Evolutionary conservation across 2,888 invertebrate genomes (phyloP), one percentile per base, ranked within the genome.

Genomic region (Lasioglossum pauxillum): DNA sequence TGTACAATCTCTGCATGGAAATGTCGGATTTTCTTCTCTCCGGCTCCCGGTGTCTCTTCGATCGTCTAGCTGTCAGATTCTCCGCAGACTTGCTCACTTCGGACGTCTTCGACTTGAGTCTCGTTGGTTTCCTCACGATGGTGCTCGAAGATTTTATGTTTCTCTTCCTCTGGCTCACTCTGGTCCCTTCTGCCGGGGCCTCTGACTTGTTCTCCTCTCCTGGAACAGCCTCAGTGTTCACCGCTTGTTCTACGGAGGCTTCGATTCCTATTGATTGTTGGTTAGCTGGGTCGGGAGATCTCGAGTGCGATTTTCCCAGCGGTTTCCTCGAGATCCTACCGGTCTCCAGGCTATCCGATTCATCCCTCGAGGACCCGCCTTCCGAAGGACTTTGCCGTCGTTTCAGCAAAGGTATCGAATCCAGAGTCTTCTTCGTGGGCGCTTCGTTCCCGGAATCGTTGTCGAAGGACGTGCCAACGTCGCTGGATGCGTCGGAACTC

Each of bases 61-160:
- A 91, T 41, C 90, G 91, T 46, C 83, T 90, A 0, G 35, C 78
- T 19, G 84, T 88, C 31, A 95, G 75, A 85, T 93, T 94, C 72
- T 95, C 95, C 0, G 92, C 94, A 0, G 95, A 95, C 75, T 92
- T 95, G 78, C 94, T 93, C 38, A 93, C 90, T 72, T 93, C 94
- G 2, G 92, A 88, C 76, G 91, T 92, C 41, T 89, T 94, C 3
- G 93, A 93, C 75, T 93, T 95, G 0, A 94, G 78, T 64, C 91
- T 92, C 23, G 93, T 92, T 1, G 94, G 90, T 31, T 93, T 95
- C 75, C 94, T 90, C 64, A 92, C 80, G 64, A 94, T 90, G 7
- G 93, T 91, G 41, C 91, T 92, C 14, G 77, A 87, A 19, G 77
- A 90, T 46, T 64, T 87, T 44, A 60, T 71, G 69, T 67, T 78